Evolutionary conservation across 1,140 invertebrate species (phyloP), one percentile per base, ranked within the genome.

Genomic region (Drosophila parvula): DNA sequence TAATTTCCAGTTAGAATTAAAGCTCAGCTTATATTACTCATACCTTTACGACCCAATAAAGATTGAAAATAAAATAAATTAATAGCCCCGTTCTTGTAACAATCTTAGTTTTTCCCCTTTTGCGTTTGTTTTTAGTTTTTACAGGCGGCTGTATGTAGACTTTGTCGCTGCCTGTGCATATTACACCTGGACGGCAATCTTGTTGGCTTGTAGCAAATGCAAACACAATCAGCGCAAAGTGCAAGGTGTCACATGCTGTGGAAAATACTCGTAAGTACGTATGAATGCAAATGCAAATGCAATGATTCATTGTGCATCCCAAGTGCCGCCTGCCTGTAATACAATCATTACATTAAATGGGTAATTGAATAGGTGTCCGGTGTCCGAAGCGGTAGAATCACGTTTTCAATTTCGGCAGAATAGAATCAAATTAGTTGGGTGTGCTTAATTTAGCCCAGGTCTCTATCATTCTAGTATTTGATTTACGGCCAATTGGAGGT

Each of bases 181-280:
- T 44, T 44, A 28, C 57, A 64, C 57, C 41, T 65, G 28, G 9
- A 4, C 12, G 11, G 11, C 3, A 74, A 32, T 57, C 10, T n/a
- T 64, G 47, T 45, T 59, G 36, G 36, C 11, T 68, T 12, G 32
- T 14, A 14, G 40, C 41, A 18, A 75, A 53, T 83, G 71, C 57
- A 76, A 75, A 77, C 71, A 62, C 80, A 84, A 84, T 79, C 78
- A 77, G 61, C 51, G 62, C 61, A 86, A 89, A 77, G 79, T 83
- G 83, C 76, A 78, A 55, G 76, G 79, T 82, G 84, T 89, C 83
- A 86, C 83, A 82, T 53, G 50, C 50, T 22, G 50, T 18, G 50
- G 50, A 50, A 40, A 53, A 36, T 10, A 14, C 50, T 53, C 18
- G 58, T 30, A 64, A 45, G 44, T 51, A 11, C 43, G 36, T 77